Evolutionary conservation across 1,140 invertebrate genomes (phyloP), one percentile per base, ranked within the genome.

Genomic region (Drosophila ogumai): DNA sequence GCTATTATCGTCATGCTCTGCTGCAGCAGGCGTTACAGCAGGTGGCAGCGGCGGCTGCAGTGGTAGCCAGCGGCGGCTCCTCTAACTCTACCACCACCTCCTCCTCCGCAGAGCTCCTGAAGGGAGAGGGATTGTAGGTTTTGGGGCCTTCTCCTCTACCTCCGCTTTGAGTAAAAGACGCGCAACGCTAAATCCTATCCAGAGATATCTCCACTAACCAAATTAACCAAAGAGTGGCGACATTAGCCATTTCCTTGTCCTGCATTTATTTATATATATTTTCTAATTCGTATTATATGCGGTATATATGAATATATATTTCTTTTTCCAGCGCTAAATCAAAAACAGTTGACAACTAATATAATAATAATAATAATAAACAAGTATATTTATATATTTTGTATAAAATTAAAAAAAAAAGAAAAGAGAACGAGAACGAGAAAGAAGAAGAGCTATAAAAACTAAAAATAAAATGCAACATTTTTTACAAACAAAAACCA

Each of bases 11-110:
- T 47, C 86, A 91, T 60, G 76, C 82, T 0, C 38, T 91, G 61
- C 81, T 91, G n/a, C 86, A 87, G 60, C 85, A 91, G 67, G 85
- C 82, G 44, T 66, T 90, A 25, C 85, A 82, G n/a, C 61, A 86
- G 31, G 78, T 79, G 47, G 78, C 87, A 54, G 77, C 82, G 19
- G 82, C 82, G 15, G 80, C 77, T 28, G 80, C 74, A 5, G 77
- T 78, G 52, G 75, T 74, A 12, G 84, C 79, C 46, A 76, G 76
- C 25, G 75, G 54, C 38, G 64, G 55, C 47, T 66, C 61, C 19
- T 38, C 52, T 1, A 54, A 36, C 52, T 36, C 52, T 13, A 54
- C 47, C 38, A 36, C 61, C 38, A 36, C 61, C 17, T 41, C 61
- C 25, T 44, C 66, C 66, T 56, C 57, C n/a, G 49, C 31, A 22